A percentile compares a stretch with the other conserved stretches of the same genome.
Conservation (phyloP, 2,113 vertebrate species). For the Cheirogaleus medius region DNA sequence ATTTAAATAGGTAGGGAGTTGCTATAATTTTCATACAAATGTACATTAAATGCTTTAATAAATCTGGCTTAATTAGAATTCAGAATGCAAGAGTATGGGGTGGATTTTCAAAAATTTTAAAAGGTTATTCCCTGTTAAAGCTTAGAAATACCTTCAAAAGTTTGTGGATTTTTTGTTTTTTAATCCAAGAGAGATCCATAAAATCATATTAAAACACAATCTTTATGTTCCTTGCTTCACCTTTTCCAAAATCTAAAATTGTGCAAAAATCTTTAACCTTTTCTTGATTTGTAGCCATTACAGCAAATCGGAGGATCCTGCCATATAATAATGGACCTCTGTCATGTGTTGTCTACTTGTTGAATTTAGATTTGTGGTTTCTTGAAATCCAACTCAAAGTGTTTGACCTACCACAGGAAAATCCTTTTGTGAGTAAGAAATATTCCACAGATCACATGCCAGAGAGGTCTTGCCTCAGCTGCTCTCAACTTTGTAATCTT, state of each 20-base stretch:
- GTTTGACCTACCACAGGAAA: background rate
- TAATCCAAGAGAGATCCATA: background rate
- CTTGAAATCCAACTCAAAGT: slow-evolving; percentile 16
- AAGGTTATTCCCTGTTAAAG: background rate
- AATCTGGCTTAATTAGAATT: background rate
- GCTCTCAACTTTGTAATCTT: slow-evolving; percentile 3
- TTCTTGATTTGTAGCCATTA: background rate
- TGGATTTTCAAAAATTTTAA: background rate
- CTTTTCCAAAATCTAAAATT: slow-evolving; percentile 13
- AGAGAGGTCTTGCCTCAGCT: background rate
- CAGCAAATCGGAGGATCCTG: background rate
- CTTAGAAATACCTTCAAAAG: background rate
- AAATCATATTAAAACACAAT: background rate
- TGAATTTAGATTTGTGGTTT: slow-evolving; percentile 23
- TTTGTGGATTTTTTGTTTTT: background rate
- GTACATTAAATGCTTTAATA: background rate
- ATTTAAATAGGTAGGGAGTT: background rate
- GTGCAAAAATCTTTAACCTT: background rate
- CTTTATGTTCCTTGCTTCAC: background rate
- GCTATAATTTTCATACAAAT: background rate
- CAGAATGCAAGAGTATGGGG: background rate
- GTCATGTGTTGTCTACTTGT: background rate
- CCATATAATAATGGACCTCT: background rate
- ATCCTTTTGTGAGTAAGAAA: background rate
- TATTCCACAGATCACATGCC: background rate